These are phyloP conservation scores for Enteromius paludinosus DNA, from an alignment of 2,797 vertebrate species.

Conservation along the genomic window DNA sequence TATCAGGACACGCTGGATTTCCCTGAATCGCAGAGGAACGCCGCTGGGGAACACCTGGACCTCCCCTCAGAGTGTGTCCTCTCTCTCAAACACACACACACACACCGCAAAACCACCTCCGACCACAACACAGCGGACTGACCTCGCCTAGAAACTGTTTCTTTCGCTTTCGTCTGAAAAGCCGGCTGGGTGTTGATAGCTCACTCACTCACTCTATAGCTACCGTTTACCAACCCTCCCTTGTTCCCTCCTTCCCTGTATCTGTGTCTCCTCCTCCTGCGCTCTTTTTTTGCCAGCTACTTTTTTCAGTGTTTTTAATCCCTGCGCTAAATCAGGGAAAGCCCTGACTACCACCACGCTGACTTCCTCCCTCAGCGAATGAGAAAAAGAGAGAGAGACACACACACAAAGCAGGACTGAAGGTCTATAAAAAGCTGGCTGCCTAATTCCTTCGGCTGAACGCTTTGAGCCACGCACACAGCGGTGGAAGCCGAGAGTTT, in stretches of 20 bases:
- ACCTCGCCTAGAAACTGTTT: slow-evolving; percentile 24
- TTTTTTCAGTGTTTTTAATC: slow-evolving; percentile 60
- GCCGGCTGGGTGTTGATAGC: slow-evolving; percentile 34
- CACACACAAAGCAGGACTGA: slow-evolving; percentile 62
- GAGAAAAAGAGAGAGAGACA: slow-evolving; percentile 34
- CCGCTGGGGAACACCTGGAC: slow-evolving; percentile 75
- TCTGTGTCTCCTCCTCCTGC: slow-evolving; percentile 59
- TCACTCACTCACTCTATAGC: slow-evolving; percentile 33
- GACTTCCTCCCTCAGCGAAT: slow-evolving; percentile 60
- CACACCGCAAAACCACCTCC: slow-evolving; percentile 26
- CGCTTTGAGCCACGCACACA: slow-evolving; percentile 26
- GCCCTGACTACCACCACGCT: slow-evolving; percentile 68
- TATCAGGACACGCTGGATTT: slow-evolving; percentile 44
- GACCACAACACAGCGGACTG: slow-evolving; percentile 41
- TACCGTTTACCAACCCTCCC: slow-evolving; percentile 59
- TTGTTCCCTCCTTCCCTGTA: slow-evolving; percentile 53
- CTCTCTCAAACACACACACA: slow-evolving; percentile 32
- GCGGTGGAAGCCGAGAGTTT: slow-evolving; percentile 34
- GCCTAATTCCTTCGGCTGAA: slow-evolving; percentile 59
- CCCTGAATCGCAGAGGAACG: slow-evolving; percentile 57
- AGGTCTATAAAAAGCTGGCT: slow-evolving; percentile 61
- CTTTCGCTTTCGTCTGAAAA: slow-evolving; percentile 53
- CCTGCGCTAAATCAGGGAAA: slow-evolving; percentile 74
- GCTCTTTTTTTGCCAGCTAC: slow-evolving; percentile 47
- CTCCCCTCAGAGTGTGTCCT: slow-evolving; percentile 57